Evolutionary conservation across 2,888 invertebrate genomes (phyloP), one percentile per base, ranked within the genome.

Genomic region (Linnaemya tessellans): DNA sequence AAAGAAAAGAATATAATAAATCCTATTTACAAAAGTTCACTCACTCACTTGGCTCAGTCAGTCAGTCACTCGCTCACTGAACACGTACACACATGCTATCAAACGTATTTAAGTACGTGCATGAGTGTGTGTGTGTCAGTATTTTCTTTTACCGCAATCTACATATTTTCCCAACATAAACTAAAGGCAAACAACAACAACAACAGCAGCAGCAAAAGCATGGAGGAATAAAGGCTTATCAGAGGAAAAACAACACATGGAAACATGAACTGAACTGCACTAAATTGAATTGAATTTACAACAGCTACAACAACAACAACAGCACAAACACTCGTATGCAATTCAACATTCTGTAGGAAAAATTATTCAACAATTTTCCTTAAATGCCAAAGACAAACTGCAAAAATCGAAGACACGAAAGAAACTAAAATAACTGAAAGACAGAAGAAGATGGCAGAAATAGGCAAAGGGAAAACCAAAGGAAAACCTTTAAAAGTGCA

Each of bases 121-220:
- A 49, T 25, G 3, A 2, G 5, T 41, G 8, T 10, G 22, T 25
- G 18, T 41, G 18, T 20, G 51, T 38, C 18, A 41, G 49, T 18
- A 80, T 73, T 80, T 73, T 65, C 56, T 82, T 46, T 83, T 67
- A 71, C 82, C 77, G 78, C 77, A 83, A 77, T 77, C 60, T 78
- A 77, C 70, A 83, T 83, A 78, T 83, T 83, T 83, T 83, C 82
- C 82, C 82, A 83, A 83, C 82, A 78, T 81, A 75, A 78, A 83
- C 58, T 58, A 77, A 70, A 43, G 35, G 65, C 64, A 56, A 25
- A 25, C 51, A 18, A 54, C 65, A 54, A 35, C 56, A 56, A 38
- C 46, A 68, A 49, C 35, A 67, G n/a, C 56, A 46, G 43, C 58
- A 49, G 62, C n/a, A 74, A 49, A 20, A 46, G 10, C 8, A 41